Percentiles rank a stretch among this genome's conserved stretches.
phyloP scores from a whole-genome alignment of 2,888 invertebrate species.

The Euclidia mi region DNA sequence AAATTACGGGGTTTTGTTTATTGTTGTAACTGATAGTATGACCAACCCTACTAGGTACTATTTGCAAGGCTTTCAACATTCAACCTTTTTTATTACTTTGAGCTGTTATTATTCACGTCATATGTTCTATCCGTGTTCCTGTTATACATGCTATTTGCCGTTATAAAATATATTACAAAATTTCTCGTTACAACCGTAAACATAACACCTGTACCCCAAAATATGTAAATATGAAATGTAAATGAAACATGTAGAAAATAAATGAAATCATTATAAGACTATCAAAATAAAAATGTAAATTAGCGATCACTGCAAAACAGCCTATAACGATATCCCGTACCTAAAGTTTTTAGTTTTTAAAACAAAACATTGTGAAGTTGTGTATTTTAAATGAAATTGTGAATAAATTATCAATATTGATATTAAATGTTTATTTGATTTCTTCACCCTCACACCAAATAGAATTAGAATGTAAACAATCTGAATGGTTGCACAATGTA shows the following conservation, averaged over 20 bases:
- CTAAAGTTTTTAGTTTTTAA: constrained; percentile 89
- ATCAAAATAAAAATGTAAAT: constrained; percentile 78
- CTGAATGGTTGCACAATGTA: constrained; percentile 36
- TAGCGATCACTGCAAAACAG: constrained; percentile 83
- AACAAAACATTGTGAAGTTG: constrained; percentile 89
- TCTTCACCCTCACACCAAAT: constrained; percentile 22
- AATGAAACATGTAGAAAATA: constrained; percentile 83
- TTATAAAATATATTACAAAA: constrained; percentile 9
- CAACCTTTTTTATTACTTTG: neutral
- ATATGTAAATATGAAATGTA: constrained; percentile 84
- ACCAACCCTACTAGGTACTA: neutral
- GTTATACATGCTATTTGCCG: neutral
- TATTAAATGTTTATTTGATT: constrained; percentile 76
- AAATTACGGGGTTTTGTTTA: constrained; percentile 67
- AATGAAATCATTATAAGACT: constrained; percentile 74
- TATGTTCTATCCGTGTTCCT: neutral
- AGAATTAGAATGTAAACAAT: constrained; percentile 28
- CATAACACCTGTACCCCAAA: constrained; percentile 68
- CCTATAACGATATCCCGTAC: constrained; percentile 86
- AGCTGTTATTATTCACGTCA: neutral
- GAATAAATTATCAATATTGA: constrained; percentile 90
- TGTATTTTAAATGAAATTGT: constrained; percentile 90
- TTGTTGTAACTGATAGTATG: constrained; percentile 54
- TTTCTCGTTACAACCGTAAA: constrained; percentile 60
- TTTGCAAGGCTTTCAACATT: neutral